phyloP scores from a whole-genome alignment of 2,113 vertebrate species.

The Uria aalge region DNA sequence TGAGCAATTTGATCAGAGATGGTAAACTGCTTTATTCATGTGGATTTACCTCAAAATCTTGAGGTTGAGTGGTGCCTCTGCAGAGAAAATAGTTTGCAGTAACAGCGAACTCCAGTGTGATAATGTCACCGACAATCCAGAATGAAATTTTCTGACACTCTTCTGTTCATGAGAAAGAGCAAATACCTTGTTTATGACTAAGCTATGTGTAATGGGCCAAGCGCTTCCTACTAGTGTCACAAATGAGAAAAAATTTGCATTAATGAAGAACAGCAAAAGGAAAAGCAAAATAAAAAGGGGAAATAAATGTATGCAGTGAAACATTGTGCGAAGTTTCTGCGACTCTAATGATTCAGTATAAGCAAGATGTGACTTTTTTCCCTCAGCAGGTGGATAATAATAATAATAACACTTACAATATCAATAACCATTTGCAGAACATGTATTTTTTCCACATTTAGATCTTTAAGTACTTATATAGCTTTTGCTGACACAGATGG shows the following conservation, averaged over 20 bases:
- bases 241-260: constrained; percentile 60
- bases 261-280: constrained; percentile 34
- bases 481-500: neutral
- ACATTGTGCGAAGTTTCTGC: neutral
- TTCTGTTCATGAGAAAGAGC: constrained; percentile 21
- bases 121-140: constrained; percentile 26
- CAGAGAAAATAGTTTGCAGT: constrained; percentile 28
- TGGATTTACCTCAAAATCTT: constrained; percentile 14
- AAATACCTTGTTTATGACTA: constrained; percentile 52
- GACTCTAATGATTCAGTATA: neutral
- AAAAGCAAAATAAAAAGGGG: constrained; percentile 1
- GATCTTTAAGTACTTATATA: neutral
- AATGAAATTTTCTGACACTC: constrained; percentile 11
- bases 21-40: constrained; percentile 2
- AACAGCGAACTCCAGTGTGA: constrained; percentile 19
- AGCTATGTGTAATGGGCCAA: constrained; percentile 48
- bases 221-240: neutral
- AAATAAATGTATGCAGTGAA: constrained; percentile 5
- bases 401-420: neutral
- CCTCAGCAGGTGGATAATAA: constrained; percentile 6
- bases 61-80: neutral
- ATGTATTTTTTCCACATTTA: neutral
- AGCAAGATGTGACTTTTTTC: neutral
- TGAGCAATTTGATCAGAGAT: neutral
- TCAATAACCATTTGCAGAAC: constrained; percentile 6